Evolutionary conservation across 2,797 vertebrate species (phyloP).

Genomic region (Gymnodraco acuticeps): DNA sequence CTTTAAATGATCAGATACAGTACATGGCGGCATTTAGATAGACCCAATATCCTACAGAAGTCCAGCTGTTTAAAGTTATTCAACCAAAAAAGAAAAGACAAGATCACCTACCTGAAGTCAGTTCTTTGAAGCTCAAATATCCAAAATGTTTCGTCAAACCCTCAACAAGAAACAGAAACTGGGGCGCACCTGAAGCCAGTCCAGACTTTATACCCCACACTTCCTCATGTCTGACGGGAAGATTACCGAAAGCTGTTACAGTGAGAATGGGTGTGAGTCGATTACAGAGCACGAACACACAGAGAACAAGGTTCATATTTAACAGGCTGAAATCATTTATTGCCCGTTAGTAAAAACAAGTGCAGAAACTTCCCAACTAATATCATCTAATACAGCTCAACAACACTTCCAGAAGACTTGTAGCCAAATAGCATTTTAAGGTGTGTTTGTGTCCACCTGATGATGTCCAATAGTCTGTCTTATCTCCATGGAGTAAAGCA

Average conservation of each 20-base stretch:
- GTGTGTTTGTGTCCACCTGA: no score
- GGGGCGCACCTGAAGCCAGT: neutral
- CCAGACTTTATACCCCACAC: neutral
- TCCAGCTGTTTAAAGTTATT: neutral
- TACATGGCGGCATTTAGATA: neutral
- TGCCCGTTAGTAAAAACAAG: neutral
- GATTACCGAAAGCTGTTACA: neutral
- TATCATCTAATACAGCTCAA: neutral
- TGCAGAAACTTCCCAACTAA: neutral
- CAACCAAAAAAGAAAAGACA: neutral
- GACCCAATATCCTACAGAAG: neutral
- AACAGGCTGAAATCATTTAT: neutral
- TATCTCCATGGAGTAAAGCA: no score
- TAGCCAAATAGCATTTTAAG: no score
- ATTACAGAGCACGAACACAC: neutral
- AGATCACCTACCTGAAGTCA: conserved; percentile 11
- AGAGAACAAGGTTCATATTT: neutral
- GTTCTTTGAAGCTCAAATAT: no score
- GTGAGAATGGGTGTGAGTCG: neutral
- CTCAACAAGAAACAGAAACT: neutral
- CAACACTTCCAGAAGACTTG: no score
- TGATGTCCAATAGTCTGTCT: no score
- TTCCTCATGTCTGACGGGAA: neutral
- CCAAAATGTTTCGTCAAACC: neutral
- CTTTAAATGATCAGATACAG: neutral